phyloP scores from a whole-genome alignment of 1,140 invertebrate genomes.

The Drosophila mojavensis region DNA sequence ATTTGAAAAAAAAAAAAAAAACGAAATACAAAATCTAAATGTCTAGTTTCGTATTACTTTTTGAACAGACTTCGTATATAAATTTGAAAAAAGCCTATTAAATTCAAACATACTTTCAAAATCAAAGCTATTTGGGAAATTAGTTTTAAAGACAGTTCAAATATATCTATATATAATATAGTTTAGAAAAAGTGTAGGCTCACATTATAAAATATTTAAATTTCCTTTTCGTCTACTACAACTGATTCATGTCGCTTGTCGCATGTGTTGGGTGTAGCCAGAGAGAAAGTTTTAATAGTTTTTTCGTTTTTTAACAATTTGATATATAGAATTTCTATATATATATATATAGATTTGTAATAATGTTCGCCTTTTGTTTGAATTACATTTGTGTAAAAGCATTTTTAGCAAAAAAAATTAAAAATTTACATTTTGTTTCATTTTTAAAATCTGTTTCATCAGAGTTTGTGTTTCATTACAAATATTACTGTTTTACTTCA shows the following conservation, averaged over 20 bases:
- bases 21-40: too few species aligned
- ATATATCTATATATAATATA: neutral
- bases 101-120: slow-evolving; percentile 67
- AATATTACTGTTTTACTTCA: slow-evolving; percentile 39
- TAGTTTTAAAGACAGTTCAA: slow-evolving; percentile 21
- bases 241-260: slow-evolving; percentile 5
- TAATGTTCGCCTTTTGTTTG: slow-evolving; percentile 51
- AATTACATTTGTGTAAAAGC: slow-evolving; percentile 72
- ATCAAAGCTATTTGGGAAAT: slow-evolving; percentile 61
- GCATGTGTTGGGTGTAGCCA: slow-evolving; percentile 60
- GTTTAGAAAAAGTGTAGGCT: slow-evolving; percentile 54
- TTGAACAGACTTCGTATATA: slow-evolving; percentile 54
- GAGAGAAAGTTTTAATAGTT: slow-evolving; percentile 58
- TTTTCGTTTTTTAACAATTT: slow-evolving; percentile 60
- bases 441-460: slow-evolving; percentile 63
- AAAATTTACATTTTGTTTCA: slow-evolving; percentile 53
- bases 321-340: slow-evolving; percentile 75
- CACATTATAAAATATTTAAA: slow-evolving; percentile 50
- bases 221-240: too few species aligned
- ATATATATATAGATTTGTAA: slow-evolving; percentile 59
- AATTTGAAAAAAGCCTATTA: slow-evolving; percentile 80
- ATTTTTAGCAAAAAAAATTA: slow-evolving; percentile 82
- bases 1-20: too few species aligned
- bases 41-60: too few species aligned
- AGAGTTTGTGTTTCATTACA: slow-evolving; percentile 42